Conservation (phyloP, 2,113 vertebrate genomes). For the Myotis davidii region DNA sequence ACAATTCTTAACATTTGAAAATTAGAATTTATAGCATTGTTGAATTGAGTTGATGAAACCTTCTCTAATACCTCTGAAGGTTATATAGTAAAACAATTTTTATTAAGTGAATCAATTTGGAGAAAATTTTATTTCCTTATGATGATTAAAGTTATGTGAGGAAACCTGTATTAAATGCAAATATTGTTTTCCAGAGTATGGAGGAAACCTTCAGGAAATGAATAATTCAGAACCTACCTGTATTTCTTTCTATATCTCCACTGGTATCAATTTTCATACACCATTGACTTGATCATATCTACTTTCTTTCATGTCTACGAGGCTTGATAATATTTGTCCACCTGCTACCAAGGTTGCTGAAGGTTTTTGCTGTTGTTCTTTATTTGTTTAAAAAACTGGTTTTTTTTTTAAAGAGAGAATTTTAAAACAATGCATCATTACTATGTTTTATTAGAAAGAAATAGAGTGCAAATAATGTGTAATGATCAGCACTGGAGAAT, state of each 20-base stretch:
- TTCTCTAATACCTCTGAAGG: background rate
- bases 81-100: background rate
- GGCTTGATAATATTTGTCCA: background rate
- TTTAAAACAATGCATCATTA: background rate
- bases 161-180: background rate
- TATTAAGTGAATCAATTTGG: background rate
- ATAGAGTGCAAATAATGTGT: background rate
- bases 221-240: rapidly evolving
- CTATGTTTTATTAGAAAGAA: conserved; percentile 2
- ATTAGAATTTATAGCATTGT: background rate
- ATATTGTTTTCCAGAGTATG: background rate
- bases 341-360: background rate
- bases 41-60: background rate
- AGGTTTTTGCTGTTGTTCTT: background rate
- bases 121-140: background rate
- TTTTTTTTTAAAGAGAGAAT: background rate
- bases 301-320: background rate
- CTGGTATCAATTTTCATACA: background rate
- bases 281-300: background rate
- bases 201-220: background rate
- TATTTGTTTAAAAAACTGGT: background rate
- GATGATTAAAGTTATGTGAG: background rate
- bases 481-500: background rate
- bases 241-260: background rate
- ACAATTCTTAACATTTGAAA: conserved; percentile 18